Conservation (phyloP, 2,797 vertebrate species). For the Sphaeramia orbicularis region DNA sequence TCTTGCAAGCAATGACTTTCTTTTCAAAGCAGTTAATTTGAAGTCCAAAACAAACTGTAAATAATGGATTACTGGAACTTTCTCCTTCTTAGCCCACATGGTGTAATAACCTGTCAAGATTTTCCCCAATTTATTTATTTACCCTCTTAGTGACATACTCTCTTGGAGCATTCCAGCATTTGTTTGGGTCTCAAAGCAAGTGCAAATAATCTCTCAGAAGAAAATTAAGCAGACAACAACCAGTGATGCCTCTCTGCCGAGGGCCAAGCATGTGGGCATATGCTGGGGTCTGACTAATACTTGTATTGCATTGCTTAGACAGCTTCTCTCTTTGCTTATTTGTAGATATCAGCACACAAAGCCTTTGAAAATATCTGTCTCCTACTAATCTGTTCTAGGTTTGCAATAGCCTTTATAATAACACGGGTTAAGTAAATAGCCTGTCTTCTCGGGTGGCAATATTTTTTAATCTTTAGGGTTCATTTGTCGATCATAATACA, state of each 20-base stretch:
- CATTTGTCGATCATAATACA: constrained; percentile 71
- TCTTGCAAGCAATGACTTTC: constrained; percentile 83
- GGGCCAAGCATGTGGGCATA: constrained; percentile 63
- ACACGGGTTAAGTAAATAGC: constrained; percentile 85
- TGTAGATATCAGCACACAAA: constrained; percentile 69
- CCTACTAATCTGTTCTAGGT: constrained; percentile 77
- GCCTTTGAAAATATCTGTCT: constrained; percentile 70
- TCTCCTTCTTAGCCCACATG: constrained; percentile 86
- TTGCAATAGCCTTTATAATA: constrained; percentile 80
- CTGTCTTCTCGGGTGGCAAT: constrained; percentile 84
- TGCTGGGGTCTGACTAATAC: constrained; percentile 70
- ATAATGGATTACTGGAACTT: constrained; percentile 88
- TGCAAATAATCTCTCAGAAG: constrained; percentile 77
- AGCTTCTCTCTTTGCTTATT: constrained; percentile 74
- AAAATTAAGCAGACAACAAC: constrained; percentile 77
- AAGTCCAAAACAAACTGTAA: constrained; percentile 86
- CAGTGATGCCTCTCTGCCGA: constrained; percentile 58
- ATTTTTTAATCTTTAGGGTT: constrained; percentile 80
- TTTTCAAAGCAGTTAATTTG: constrained; percentile 84
- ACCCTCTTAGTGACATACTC: constrained; percentile 74
- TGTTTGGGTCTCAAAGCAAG: constrained; percentile 77
- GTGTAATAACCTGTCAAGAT: constrained; percentile 88
- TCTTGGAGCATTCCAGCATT: constrained; percentile 70
- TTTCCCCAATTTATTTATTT: constrained; percentile 80
- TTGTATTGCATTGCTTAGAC: constrained; percentile 71